A percentile compares a stretch with the other conserved stretches of the same genome.
Conservation (phyloP, 2,888 invertebrate genomes). For the Ophion costatus region DNA sequence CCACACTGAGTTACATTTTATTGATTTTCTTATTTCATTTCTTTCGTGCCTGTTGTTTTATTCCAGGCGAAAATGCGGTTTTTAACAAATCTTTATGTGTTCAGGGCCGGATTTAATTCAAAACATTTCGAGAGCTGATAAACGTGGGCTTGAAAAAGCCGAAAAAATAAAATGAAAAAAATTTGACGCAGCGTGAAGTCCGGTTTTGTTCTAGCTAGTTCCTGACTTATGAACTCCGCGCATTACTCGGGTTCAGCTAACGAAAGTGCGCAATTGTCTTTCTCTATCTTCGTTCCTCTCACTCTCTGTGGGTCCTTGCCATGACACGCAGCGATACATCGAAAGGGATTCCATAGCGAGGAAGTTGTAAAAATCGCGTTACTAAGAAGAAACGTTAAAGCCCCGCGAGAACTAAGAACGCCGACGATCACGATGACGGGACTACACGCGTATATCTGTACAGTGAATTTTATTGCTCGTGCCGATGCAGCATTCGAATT, state of each 20-base stretch:
- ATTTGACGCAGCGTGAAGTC: no score
- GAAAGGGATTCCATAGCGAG: conserved; percentile 67
- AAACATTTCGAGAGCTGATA: no score
- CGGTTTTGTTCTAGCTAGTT: no score
- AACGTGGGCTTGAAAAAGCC: no score
- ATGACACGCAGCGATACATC: conserved; percentile 20
- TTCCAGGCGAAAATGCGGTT: no score
- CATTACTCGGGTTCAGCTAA: not conserved
- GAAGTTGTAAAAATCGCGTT: conserved; percentile 80
- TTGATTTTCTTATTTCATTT: no score
- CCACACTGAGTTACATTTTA: no score
- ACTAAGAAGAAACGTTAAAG: conserved; percentile 76
- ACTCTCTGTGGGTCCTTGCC: not conserved
- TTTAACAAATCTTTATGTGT: no score
- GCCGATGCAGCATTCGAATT: conserved; percentile 64
- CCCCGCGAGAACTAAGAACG: conserved; percentile 42
- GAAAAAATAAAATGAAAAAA: no score
- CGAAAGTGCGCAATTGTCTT: conserved; percentile 32
- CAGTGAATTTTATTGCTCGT: conserved; percentile 45
- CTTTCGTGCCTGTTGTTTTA: no score
- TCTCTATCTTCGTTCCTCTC: not conserved
- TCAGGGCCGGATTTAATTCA: no score
- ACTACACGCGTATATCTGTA: not conserved
- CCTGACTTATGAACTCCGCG: not conserved
- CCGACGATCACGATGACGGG: conserved; percentile 51